Base-by-base conservation (phyloP, 2,797 vertebrate species). In the Lithobates sylvaticus region DNA sequence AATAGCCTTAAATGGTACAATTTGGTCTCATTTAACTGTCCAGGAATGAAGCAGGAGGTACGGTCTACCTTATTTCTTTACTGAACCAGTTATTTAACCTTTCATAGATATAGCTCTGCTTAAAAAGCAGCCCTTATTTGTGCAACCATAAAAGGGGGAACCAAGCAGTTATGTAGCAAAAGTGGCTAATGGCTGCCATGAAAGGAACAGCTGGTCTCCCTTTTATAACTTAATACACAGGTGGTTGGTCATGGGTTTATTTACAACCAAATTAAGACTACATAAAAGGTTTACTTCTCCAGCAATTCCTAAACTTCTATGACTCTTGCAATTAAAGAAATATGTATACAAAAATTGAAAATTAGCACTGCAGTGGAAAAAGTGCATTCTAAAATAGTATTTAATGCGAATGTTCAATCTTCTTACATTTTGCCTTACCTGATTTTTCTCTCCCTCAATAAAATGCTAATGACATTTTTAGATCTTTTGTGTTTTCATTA, bases 1-100 rank as follows among this genome's bases (percentile, higher is more conserved):
- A 95, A 95, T 94, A 93, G 92, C 90, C n/a, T 90, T 90, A 94
- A 91, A 93, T 91, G 84, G 89, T 0, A 0, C 91, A 93, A 94
- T 94, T 94, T 92, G 88, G 89, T 88, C 85, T 92, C 88, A 86
- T 90, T 91, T 86, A 36, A 79, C 77, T 90, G 81, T 80, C 90
- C 88, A 50, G 88, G 90, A 92, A 92, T 91, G 91, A 90, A 91
- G 92, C 26, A 95, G 93, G 91, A 94, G 91, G 91, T 92, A 94
- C 89, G 92, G 91, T 90, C 91, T 89, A 89, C 90, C 90, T 92
- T 90, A 91, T 83, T 84, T 88, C 87, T 54, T 54, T 86, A 70
- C 90, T 91, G 91, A 91, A 90, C 90, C 90, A 89, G 89, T 89
- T 50, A 50, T 81, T 84, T 88, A 91, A 50, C n/a, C 73, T 21